Conservation (phyloP, 2,797 vertebrate genomes). For the Netta rufina region DNA sequence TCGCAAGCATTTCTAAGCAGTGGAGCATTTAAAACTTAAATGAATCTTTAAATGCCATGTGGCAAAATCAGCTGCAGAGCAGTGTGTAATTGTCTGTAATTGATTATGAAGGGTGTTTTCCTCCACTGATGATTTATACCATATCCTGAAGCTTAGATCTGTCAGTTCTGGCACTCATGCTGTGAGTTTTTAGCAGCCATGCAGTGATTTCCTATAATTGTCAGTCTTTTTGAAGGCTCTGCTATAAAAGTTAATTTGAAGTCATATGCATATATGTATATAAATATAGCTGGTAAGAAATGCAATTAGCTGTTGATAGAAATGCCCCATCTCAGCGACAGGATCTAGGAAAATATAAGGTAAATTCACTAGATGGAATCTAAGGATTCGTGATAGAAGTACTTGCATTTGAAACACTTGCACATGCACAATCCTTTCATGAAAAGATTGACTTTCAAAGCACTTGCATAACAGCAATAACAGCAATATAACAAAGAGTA, state of each 20-base stretch:
- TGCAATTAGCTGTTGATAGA: neutral
- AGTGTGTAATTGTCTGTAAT: constrained; percentile 67
- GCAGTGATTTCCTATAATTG: constrained; percentile 37
- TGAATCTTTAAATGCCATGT: constrained; percentile 43
- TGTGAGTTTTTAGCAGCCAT: constrained; percentile 47
- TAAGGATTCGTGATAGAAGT: neutral
- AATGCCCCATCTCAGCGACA: neutral
- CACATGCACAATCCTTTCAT: neutral
- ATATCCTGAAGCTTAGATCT: constrained; percentile 29
- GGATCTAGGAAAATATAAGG: neutral
- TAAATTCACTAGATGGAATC: neutral
- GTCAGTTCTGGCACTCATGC: constrained; percentile 47
- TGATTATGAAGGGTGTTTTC: constrained; percentile 68
- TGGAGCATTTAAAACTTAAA: constrained; percentile 21
- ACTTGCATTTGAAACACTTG: neutral
- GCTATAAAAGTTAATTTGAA: constrained; percentile 37
- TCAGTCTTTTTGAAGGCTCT: constrained; percentile 40
- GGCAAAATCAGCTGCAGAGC: constrained; percentile 61
- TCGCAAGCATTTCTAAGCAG: constrained; percentile 58
- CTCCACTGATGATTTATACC: constrained; percentile 50
- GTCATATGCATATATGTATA: neutral
- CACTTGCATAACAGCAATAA: neutral
- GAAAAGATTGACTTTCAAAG: neutral
- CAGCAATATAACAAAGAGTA: neutral
- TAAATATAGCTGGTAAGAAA: neutral